Base-by-base conservation (phyloP, 2,888 invertebrate species). In the Clivina fossor region DNA sequence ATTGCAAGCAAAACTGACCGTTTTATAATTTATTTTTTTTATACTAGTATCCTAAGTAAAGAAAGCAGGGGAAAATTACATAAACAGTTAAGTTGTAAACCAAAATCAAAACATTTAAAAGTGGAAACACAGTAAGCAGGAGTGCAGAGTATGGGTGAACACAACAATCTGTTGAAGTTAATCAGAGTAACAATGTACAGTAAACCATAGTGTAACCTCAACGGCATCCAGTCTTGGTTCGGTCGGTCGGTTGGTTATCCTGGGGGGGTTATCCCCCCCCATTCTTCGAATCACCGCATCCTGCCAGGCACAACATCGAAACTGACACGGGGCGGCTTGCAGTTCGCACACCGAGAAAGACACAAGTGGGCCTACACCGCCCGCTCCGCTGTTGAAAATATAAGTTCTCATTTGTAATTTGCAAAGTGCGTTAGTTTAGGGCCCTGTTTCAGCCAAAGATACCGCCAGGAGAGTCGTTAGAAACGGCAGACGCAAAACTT, bases 391-490 rank as follows among this genome's bases (percentile, higher is more conserved):
- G 70, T 65, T 65, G 69, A 70, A 71, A 70, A 68, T 71, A 71
- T 71, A 71, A 71, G 70, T 70, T 70, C 70, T 71, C 69, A 70
- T 71, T 71, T 70, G 69, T 70, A 71, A 71, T 71, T 71, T 71
- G 68, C 69, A 65, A 66, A 69, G 71, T 71, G 70, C 71, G 70
- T 71, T 70, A 70, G 69, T 68, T 69, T 69, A 69, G 53, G 24
- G 53, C 67, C n/a, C 69, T 68, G 69, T 69, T 67, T 65, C 67
- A 65, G 66, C 66, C 66, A 66, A 67, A 65, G 69, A 66, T 68
- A 53, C 53, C 53, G 53, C 37, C 70, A 68, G 65, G 71, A 69
- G 71, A 65, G 69, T 69, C 69, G 69, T 71, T 70, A 53, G 33
- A 53, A 35, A 53, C 53, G 53, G n/a, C 53, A 68, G 64, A n/a